Evolutionary conservation across 2,888 invertebrate species (phyloP).

Genomic region (Megaustenia siamemsis): DNA sequence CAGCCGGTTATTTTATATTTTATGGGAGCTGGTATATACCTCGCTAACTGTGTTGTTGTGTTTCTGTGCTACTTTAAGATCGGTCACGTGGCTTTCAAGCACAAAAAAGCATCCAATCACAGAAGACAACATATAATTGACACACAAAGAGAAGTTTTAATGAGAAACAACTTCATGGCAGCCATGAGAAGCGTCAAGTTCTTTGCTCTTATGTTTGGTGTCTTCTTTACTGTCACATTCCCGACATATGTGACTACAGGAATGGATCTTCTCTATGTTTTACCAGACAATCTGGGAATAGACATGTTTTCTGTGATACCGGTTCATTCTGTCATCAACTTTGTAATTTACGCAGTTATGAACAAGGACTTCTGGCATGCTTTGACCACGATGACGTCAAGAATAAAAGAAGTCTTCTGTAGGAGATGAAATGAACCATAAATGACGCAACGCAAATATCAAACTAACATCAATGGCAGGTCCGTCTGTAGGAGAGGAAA

Average conservation of each 20-base stretch:
- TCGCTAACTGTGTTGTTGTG: background rate
- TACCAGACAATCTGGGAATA: background rate
- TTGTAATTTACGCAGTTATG: background rate
- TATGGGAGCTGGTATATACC: no score
- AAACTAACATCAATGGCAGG: no score
- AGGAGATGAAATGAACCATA: no score
- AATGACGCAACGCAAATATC: no score
- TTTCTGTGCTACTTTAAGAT: slow-evolving; percentile 29
- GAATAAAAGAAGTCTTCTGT: no score
- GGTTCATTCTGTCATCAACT: slow-evolving; percentile 1
- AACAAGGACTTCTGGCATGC: slow-evolving; percentile 9
- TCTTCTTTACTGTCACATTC: background rate
- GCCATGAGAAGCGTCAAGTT: slow-evolving; percentile 25
- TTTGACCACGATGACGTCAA: background rate
- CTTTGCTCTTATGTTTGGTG: background rate
- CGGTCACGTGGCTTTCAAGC: background rate
- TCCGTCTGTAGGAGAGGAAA: no score
- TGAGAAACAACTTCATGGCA: background rate
- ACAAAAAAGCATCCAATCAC: slow-evolving; percentile 21
- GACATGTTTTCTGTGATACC: background rate
- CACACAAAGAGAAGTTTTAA: background rate
- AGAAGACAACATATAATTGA: background rate
- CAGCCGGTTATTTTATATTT: background rate
- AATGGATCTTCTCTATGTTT: background rate
- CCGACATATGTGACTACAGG: background rate